Evolutionary conservation across 2,113 vertebrate species (phyloP).

Genomic region (Cathartes aura): DNA sequence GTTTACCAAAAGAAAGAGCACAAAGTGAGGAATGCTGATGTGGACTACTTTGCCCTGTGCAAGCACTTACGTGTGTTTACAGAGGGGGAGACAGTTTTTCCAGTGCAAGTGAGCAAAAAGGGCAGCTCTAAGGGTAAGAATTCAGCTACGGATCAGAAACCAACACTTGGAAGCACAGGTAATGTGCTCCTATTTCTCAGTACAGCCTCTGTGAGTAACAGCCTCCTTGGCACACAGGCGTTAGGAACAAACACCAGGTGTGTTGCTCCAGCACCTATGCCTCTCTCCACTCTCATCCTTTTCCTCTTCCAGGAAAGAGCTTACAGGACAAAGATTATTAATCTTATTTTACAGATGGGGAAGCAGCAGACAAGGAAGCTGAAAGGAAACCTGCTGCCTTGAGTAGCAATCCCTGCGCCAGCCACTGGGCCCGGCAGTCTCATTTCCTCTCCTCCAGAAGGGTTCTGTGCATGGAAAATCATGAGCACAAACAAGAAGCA

Average conservation of each 20-base stretch:
- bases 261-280: neutral
- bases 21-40: neutral
- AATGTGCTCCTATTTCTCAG: neutral
- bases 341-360: neutral
- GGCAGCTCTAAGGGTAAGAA: neutral
- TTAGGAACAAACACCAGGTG: neutral
- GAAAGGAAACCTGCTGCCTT: neutral
- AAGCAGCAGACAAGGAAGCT: neutral
- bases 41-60: neutral
- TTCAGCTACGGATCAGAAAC: neutral
- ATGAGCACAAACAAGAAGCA: fast-evolving
- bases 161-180: neutral
- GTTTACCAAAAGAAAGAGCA: neutral
- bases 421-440: neutral
- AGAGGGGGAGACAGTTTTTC: neutral
- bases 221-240: neutral
- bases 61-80: neutral
- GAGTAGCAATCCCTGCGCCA: neutral
- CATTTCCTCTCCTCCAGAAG: neutral
- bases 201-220: neutral
- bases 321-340: neutral
- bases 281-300: neutral
- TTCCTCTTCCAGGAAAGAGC: neutral
- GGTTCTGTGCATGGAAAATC: neutral
- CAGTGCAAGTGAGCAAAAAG: neutral